A percentile compares a stretch with the other conserved stretches of the same genome.
Evolutionary conservation across 2,888 invertebrate species (phyloP).

Genomic region (Psylliodes chrysocephalus): DNA sequence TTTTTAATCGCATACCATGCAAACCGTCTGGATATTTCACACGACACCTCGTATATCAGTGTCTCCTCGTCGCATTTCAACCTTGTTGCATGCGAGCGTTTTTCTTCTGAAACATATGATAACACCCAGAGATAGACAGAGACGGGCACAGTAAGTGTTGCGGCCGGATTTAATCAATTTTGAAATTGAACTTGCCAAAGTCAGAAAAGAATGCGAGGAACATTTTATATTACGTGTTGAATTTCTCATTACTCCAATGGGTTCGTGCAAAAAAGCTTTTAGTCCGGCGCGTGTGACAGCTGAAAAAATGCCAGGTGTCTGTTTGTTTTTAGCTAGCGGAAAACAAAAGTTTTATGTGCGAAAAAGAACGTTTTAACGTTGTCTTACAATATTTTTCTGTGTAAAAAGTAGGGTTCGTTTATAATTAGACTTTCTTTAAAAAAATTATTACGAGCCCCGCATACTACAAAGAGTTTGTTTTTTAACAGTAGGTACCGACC

Average conservation of each 20-base stretch:
- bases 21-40: slow-evolving; percentile 17
- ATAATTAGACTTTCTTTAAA: too few relatives aligned
- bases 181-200: neutral
- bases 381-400: too few relatives aligned
- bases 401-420: too few relatives aligned
- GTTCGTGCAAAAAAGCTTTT: neutral
- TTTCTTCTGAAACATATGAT: slow-evolving; percentile 13
- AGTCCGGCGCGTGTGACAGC: too few relatives aligned
- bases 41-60: slow-evolving; percentile 26
- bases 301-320: too few relatives aligned
- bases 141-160: slow-evolving; percentile 2
- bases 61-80: slow-evolving; percentile 14
- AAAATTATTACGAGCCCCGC: too few relatives aligned
- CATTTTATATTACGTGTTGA: neutral
- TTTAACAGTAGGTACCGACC: too few relatives aligned
- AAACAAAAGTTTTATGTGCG: too few relatives aligned
- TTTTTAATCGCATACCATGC: slow-evolving; percentile 11
- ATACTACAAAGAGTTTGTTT: too few relatives aligned
- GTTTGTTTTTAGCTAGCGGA: too few relatives aligned
- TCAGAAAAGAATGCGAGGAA: neutral
- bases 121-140: slow-evolving; percentile 1
- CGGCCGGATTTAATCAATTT: neutral
- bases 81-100: slow-evolving; percentile 19
- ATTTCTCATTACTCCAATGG: neutral
- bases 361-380: too few relatives aligned